Conservation (phyloP, 2,888 invertebrate species). For the Idaea biselata region DNA sequence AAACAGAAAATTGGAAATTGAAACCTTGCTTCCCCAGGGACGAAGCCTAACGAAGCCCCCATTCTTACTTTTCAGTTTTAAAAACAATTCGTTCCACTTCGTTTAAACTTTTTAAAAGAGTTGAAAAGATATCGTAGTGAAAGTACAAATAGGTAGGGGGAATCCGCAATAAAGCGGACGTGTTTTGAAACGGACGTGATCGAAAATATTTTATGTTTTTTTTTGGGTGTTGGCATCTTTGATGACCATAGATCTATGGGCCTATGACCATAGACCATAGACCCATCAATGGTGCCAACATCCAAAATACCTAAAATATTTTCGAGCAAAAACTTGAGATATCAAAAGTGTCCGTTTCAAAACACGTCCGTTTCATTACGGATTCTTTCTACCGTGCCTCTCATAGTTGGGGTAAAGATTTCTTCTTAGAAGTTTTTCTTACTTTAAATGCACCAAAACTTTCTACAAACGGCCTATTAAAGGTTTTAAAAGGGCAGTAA, state of each 20-base stretch:
- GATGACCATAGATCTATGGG: too few species aligned
- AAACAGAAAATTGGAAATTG: slow-evolving; percentile 4
- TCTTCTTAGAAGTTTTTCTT: not conserved
- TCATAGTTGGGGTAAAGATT: not conserved
- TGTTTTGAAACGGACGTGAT: too few species aligned
- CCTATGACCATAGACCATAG: too few species aligned
- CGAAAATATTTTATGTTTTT: too few species aligned
- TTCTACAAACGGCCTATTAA: slow-evolving; percentile 19
- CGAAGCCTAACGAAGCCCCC: not conserved
- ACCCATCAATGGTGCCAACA: too few species aligned
- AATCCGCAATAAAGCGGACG: too few species aligned
- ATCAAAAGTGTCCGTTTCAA: too few species aligned
- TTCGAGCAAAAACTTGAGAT: too few species aligned
- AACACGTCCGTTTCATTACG: too few species aligned
- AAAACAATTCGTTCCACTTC: not conserved
- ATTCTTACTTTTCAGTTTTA: not conserved
- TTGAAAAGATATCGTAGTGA: not conserved
- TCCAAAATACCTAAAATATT: too few species aligned
- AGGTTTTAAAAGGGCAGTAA: slow-evolving; percentile 31
- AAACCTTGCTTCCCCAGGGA: not conserved
- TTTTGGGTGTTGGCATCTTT: too few species aligned
- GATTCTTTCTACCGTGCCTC: too few species aligned
- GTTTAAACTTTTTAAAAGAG: not conserved
- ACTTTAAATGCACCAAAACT: not conserved
- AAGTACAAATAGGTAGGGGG: not conserved